Conservation (phyloP, 2,113 vertebrate species). For the Tetrax tetrax region DNA sequence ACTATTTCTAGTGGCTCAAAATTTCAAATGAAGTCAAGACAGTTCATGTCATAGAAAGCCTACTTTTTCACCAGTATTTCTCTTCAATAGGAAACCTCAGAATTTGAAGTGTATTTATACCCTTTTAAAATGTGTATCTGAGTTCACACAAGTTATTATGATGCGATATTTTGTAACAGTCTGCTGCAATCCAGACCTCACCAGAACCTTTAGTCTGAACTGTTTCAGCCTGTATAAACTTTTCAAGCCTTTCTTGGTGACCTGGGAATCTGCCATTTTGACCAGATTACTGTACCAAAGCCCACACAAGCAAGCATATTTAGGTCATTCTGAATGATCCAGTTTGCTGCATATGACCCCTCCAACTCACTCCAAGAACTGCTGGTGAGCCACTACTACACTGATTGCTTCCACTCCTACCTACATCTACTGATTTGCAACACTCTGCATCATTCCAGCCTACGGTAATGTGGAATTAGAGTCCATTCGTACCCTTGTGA, state of each 20-base stretch:
- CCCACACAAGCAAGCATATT: background rate
- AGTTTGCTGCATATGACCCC: background rate
- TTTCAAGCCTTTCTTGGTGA: background rate
- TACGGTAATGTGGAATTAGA: background rate
- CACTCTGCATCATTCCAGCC: background rate
- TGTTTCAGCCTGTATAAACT: rapidly evolving
- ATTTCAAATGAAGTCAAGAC: background rate
- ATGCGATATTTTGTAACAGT: background rate
- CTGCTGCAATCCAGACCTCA: background rate
- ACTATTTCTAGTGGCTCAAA: background rate
- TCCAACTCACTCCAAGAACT: background rate
- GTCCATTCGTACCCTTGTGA: background rate
- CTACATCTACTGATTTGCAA: background rate
- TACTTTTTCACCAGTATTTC: background rate
- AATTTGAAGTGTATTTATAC: background rate
- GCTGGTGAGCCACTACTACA: background rate
- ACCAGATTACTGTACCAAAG: background rate
- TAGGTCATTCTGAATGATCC: background rate
- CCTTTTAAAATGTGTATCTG: background rate
- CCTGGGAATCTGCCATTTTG: background rate
- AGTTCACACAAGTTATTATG: background rate
- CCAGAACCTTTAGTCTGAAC: background rate
- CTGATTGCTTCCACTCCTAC: background rate
- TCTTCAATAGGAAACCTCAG: background rate
- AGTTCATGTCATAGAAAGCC: background rate